These are phyloP conservation scores for Nomada lathburiana DNA, from an alignment of 2,888 invertebrate genomes.

Conservation along the genomic window DNA sequence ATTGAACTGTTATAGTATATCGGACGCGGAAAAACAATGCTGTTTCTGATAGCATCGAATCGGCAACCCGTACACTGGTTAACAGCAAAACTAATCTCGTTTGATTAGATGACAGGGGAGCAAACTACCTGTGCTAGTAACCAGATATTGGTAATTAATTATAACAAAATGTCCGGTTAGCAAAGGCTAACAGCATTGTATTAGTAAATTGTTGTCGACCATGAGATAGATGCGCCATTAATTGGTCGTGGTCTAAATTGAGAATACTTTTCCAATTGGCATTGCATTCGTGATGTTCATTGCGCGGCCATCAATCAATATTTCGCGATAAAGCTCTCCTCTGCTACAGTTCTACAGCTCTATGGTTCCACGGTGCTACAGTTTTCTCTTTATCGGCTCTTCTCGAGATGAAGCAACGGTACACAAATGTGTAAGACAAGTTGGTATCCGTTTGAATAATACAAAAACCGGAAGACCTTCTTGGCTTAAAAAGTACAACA, in stretches of 20 bases:
- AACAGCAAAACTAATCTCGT: neutral
- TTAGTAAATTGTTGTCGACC: neutral
- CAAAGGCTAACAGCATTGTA: neutral
- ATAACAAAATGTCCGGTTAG: neutral
- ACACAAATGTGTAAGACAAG: too few relatives aligned
- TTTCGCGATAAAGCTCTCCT: too few relatives aligned
- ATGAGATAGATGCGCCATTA: constrained; percentile 10
- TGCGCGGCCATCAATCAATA: neutral
- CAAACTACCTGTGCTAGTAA: neutral
- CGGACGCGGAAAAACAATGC: neutral
- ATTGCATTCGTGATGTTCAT: constrained; percentile 17
- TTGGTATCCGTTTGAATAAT: too few relatives aligned
- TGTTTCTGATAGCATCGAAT: too few relatives aligned
- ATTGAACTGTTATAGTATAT: too few relatives aligned
- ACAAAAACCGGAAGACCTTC: neutral
- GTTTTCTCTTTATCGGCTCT: too few relatives aligned
- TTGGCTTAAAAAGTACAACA: neutral
- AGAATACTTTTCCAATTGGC: constrained; percentile 48
- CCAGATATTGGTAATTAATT: neutral
- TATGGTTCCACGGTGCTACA: too few relatives aligned
- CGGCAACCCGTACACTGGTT: too few relatives aligned
- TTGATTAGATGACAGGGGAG: constrained; percentile 1
- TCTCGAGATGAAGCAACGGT: too few relatives aligned
- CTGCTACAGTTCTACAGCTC: too few relatives aligned
- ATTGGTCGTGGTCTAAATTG: constrained; percentile 30